Conservation (phyloP, 2,113 vertebrate species). For the Otus sunia region DNA sequence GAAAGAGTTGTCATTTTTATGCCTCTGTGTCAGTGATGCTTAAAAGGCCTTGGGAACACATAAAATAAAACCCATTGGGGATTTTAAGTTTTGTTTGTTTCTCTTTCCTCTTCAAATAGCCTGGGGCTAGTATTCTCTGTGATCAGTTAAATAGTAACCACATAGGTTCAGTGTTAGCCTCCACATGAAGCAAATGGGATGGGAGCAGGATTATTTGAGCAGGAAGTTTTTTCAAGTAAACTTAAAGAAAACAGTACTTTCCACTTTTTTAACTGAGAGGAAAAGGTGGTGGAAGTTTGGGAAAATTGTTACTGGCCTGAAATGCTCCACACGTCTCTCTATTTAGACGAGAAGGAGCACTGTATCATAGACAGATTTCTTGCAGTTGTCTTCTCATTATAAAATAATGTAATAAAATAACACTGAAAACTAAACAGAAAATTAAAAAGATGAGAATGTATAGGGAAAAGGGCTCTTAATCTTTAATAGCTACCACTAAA, state of each 20-base stretch:
- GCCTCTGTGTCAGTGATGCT: not conserved
- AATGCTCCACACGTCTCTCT: not conserved
- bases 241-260: not conserved
- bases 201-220: not conserved
- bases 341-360: not conserved
- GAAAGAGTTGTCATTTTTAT: not conserved
- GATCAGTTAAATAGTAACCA: not conserved
- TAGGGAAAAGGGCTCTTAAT: not conserved
- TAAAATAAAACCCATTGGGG: not conserved
- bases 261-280: not conserved
- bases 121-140: not conserved
- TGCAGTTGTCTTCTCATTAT: not conserved
- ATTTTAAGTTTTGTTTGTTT: not conserved
- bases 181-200: not conserved
- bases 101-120: not conserved
- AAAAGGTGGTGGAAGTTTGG: not conserved
- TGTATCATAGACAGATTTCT: not conserved
- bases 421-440: constrained; percentile 32
- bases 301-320: not conserved
- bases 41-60: not conserved
- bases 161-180: not conserved
- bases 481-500: not conserved
- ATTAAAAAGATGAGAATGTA: not conserved
- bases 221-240: not conserved
- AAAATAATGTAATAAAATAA: constrained; percentile 39